Percentiles rank a stretch among this genome's conserved stretches.
Conservation (phyloP, 2,113 vertebrate species). For the Pitta sordida region DNA sequence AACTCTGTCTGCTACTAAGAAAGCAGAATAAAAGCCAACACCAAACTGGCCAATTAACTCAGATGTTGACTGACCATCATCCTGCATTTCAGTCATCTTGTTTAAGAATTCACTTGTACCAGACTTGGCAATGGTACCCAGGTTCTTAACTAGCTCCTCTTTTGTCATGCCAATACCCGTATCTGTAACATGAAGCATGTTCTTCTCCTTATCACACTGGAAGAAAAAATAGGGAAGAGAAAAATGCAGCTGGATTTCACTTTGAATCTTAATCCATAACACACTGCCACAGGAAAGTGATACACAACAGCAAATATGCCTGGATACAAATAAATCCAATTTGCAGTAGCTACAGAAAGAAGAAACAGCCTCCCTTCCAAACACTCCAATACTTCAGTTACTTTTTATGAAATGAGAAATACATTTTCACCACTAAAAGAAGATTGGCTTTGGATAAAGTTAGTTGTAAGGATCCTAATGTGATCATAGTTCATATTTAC, state of each 20-base stretch:
- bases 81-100: slow-evolving; percentile 90
- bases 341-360: not conserved
- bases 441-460: rapidly evolving
- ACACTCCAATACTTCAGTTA: not conserved
- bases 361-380: not conserved
- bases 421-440: not conserved
- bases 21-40: slow-evolving; percentile 98
- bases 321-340: not conserved
- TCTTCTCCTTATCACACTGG: slow-evolving; percentile 97
- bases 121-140: slow-evolving; percentile 97
- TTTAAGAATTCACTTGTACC: slow-evolving; percentile 98
- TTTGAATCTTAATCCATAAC: not conserved
- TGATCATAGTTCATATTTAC: not conserved
- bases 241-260: not conserved
- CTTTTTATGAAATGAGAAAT: not conserved
- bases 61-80: slow-evolving; percentile 92
- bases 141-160: slow-evolving; percentile 92
- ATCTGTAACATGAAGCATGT: slow-evolving; percentile 97
- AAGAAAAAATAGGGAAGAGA: not conserved
- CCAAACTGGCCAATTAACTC: slow-evolving; percentile 98
- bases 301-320: not conserved
- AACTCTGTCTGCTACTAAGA: slow-evolving; percentile 96
- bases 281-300: not conserved
- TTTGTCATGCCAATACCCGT: slow-evolving; percentile 98
- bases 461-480: not conserved